phyloP scores from a whole-genome alignment of 2,797 vertebrate genomes.

The Morus bassanus region DNA sequence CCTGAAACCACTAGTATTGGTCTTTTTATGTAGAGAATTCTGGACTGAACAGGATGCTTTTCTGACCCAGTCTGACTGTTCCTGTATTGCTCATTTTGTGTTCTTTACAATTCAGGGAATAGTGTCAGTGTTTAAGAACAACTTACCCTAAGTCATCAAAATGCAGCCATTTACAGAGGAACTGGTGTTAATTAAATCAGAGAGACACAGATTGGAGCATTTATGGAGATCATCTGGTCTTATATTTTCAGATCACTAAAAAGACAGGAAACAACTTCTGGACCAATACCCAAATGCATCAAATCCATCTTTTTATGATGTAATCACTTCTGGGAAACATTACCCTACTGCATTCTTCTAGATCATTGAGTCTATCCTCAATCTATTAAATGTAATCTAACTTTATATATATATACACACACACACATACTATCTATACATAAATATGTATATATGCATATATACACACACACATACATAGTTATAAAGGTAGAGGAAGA shows the following conservation, averaged over 20 bases:
- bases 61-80: not conserved
- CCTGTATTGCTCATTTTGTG: not conserved
- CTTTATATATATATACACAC: not conserved
- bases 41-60: not conserved
- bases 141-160: not conserved
- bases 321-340: slow-evolving; percentile 43
- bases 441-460: too few species aligned
- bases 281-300: not conserved
- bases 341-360: slow-evolving; percentile 45
- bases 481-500: slow-evolving; percentile 53
- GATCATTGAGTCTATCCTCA: slow-evolving; percentile 49
- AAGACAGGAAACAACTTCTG: slow-evolving; percentile 24
- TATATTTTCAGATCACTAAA: slow-evolving; percentile 22
- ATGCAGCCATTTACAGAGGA: not conserved
- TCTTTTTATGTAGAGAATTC: not conserved
- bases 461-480: not conserved
- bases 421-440: not conserved
- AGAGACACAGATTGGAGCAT: not conserved
- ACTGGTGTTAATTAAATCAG: slow-evolving; percentile 39
- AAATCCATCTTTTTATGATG: slow-evolving; percentile 12
- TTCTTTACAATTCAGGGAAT: not conserved
- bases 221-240: slow-evolving; percentile 29
- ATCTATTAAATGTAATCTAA: slow-evolving; percentile 2
- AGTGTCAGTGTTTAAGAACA: not conserved
- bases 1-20: not conserved